Base-by-base conservation (phyloP, 2,113 vertebrate species). In the Alethe castanea region DNA sequence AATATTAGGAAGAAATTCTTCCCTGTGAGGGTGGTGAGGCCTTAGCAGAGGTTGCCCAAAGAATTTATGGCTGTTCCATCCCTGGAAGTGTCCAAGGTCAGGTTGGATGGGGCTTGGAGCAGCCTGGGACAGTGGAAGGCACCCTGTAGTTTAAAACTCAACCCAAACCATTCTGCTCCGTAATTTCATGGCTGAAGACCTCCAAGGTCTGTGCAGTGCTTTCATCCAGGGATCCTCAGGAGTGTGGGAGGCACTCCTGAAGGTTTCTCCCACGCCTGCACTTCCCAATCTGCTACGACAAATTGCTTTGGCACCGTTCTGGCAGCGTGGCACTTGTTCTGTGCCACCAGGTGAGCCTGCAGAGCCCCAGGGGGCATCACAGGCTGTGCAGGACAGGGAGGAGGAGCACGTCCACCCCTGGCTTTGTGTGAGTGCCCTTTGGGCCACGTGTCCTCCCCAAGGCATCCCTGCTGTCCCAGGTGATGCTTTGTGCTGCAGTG, bases 281-380 rank as follows among this genome's bases (percentile, higher is more conserved):
- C 16, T 54, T 67, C 6, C 18, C 35, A 40, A 1, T 9, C 36
- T 26, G 3, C 47, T 7, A 2, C 6, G 35, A 40, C 13, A n/a
- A 44, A 61, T 15, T 5, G 20, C 19, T 56, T 4, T 76, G 44
- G 7, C 38, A 25, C 33, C 3, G 0, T n/a, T 72, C 25, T 31
- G 3, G 4, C 7, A 8, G 5, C 0, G 4, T 28, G 29, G 14
- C 7, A 0, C n/a, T 38, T 16, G 44, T 23, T 38, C 11, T 52
- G 19, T 2, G 3, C 8, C 40, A 7, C 15, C 10, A 2, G 0
- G 0, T 3, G 67, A 48, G 17, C 9, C 26, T 31, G 31, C 31
- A 11, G 4, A 4, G 45, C 5, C 36, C 35, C 45, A 2, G 52
- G 61, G 52, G 24, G 16, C 13, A 8, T 8, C 12, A 19, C 11